phyloP scores from a whole-genome alignment of 1,140 invertebrate genomes.

The Battus philenor region DNA sequence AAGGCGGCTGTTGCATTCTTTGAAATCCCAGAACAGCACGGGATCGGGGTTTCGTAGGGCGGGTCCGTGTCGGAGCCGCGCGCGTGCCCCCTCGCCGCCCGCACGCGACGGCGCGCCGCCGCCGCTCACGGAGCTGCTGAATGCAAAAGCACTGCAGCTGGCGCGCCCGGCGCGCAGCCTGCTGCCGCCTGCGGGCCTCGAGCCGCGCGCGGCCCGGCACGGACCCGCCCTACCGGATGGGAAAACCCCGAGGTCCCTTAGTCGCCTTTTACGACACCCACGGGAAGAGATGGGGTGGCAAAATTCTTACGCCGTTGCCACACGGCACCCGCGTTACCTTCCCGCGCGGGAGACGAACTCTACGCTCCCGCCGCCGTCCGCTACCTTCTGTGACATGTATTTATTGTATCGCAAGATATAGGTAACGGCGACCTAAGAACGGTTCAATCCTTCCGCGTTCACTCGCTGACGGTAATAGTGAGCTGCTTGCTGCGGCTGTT shows the following conservation, averaged over 20 bases:
- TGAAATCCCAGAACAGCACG: conserved; percentile 20
- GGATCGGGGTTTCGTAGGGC: background rate
- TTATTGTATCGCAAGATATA: no score
- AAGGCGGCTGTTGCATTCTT: conserved; percentile 17
- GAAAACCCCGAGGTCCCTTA: conserved; percentile 3
- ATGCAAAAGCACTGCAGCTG: background rate
- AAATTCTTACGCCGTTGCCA: conserved; percentile 10
- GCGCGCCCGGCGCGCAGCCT: background rate
- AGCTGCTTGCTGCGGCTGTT: conserved; percentile 97
- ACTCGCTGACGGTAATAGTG: conserved; percentile 86
- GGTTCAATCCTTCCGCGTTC: no score
- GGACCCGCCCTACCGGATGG: background rate
- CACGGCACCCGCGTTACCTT: background rate
- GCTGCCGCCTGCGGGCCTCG: background rate
- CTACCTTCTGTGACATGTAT: no score
- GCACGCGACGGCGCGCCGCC: background rate
- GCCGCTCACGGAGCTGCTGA: background rate
- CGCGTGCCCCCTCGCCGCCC: no score
- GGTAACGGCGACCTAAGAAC: no score
- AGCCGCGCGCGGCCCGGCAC: background rate
- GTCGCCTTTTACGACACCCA: conserved; percentile 18
- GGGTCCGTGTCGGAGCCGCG: no score
- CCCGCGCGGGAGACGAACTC: no score
- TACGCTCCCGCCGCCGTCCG: background rate
- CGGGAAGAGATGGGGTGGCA: conserved; percentile 15